phyloP scores from a whole-genome alignment of 2,113 vertebrate genomes.

The Setophaga kirtlandii region DNA sequence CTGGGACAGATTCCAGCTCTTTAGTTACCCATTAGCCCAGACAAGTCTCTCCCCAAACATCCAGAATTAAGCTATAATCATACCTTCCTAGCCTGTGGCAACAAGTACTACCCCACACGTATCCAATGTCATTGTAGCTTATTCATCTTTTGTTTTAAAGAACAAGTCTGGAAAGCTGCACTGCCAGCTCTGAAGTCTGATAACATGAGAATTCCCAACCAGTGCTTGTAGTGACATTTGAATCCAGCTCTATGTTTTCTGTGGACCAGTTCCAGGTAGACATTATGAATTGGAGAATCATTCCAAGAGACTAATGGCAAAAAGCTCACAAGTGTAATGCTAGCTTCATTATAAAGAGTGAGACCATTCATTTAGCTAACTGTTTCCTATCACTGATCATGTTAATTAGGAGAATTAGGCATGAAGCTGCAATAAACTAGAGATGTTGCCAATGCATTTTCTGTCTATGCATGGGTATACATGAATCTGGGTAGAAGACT shows the following conservation, averaged over 20 bases:
- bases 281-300: not conserved
- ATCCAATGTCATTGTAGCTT: not conserved
- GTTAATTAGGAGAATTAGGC: slow-evolving; percentile 39
- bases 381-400: not conserved
- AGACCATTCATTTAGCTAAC: not conserved
- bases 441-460: not conserved
- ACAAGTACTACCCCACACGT: not conserved
- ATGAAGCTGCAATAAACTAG: not conserved
- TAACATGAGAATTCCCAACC: not conserved
- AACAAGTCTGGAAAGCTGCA: not conserved
- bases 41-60: not conserved
- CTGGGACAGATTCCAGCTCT: not conserved
- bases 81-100: not conserved
- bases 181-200: not conserved
- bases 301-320: not conserved
- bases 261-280: not conserved
- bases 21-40: not conserved
- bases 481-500: not conserved
- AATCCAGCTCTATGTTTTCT: not conserved
- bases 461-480: not conserved
- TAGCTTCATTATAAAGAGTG: not conserved
- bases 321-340: not conserved
- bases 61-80: not conserved
- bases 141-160: not conserved
- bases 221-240: not conserved